Evolutionary conservation across 1,140 invertebrate species (phyloP).

Genomic region (Microvelia longipes): DNA sequence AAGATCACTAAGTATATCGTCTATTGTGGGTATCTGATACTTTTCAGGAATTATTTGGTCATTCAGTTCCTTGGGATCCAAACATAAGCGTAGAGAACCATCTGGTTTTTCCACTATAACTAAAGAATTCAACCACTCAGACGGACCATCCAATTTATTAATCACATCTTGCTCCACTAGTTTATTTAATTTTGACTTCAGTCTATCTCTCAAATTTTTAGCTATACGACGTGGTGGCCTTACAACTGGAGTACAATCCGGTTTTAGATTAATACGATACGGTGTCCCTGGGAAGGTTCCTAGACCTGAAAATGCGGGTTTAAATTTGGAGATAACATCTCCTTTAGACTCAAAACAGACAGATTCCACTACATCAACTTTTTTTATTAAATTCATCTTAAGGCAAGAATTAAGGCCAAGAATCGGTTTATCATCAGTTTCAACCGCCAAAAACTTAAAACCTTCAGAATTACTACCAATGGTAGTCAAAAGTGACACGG

Average conservation of each 20-base stretch:
- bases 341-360: background rate
- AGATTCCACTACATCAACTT: background rate
- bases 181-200: slow-evolving; percentile 6
- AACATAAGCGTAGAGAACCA: slow-evolving; percentile 3
- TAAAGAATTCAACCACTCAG: slow-evolving; percentile 9
- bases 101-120: slow-evolving; percentile 8
- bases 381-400: slow-evolving; percentile 7
- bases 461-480: background rate
- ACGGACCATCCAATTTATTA: background rate
- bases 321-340: background rate
- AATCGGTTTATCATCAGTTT: slow-evolving; percentile 8
- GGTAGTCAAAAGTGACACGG: background rate
- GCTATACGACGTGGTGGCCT: slow-evolving; percentile 6
- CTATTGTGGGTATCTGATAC: background rate
- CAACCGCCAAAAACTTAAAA: slow-evolving; percentile 2
- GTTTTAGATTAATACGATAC: slow-evolving; percentile 4
- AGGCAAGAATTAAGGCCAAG: slow-evolving; percentile 2
- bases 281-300: slow-evolving; percentile 5
- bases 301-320: background rate
- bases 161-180: slow-evolving; percentile 6
- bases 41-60: background rate
- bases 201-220: slow-evolving; percentile 8
- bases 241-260: background rate
- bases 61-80: slow-evolving; percentile 4
- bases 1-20: background rate